phyloP scores from a whole-genome alignment of 1,140 invertebrate species.

The Drosophila lowei region DNA sequence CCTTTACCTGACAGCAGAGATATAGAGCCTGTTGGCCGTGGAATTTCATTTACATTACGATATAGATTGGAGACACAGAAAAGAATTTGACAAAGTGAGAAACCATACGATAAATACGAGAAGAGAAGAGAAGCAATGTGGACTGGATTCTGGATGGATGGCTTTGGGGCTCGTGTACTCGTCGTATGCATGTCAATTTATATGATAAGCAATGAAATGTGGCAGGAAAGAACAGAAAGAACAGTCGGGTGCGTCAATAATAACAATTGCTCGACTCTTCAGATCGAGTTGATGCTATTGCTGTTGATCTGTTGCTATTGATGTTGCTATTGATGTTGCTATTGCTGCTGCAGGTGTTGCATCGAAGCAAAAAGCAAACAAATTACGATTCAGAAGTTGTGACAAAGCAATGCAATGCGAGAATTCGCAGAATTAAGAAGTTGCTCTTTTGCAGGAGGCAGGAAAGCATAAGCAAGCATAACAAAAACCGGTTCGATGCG shows the following conservation, averaged over 20 bases:
- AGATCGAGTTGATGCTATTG: slow-evolving; percentile 52
- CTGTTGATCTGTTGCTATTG: slow-evolving; percentile 33
- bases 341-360: slow-evolving; percentile 46
- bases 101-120: slow-evolving; percentile 57
- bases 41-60: slow-evolving; percentile 45
- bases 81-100: slow-evolving; percentile 61
- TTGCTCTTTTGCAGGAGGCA: slow-evolving; percentile 34
- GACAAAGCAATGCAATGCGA: slow-evolving; percentile 61
- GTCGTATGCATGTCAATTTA: slow-evolving; percentile 69
- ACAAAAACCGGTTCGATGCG: slow-evolving; percentile 23
- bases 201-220: slow-evolving; percentile 63
- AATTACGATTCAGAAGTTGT: slow-evolving; percentile 27
- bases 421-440: slow-evolving; percentile 29
- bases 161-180: slow-evolving; percentile 18
- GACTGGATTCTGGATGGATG: slow-evolving; percentile 32
- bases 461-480: slow-evolving; percentile 52
- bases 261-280: slow-evolving; percentile 47
- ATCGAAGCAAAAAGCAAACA: slow-evolving; percentile 50
- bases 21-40: slow-evolving; percentile 63
- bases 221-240: slow-evolving; percentile 18
- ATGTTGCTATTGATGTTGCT: slow-evolving; percentile 33
- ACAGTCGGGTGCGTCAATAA: slow-evolving; percentile 48
- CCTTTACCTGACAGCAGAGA: slow-evolving; percentile 75
- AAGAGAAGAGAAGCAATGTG: slow-evolving; percentile 35
- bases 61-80: slow-evolving; percentile 59